phyloP scores from a whole-genome alignment of 2,888 invertebrate genomes.

The Rhamphomyia laevipes region DNA sequence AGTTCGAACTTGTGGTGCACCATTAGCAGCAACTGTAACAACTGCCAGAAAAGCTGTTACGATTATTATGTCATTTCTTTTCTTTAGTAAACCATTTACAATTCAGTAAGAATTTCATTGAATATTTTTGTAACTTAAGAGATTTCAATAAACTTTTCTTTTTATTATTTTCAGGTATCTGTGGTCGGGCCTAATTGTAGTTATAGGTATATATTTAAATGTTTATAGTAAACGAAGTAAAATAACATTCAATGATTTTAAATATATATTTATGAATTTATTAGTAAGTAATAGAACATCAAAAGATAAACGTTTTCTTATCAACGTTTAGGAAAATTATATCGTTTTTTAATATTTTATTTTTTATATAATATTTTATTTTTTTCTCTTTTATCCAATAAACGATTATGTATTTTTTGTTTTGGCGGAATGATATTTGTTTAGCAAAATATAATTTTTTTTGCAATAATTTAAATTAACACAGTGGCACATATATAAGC shows the following conservation, averaged over 20 bases:
- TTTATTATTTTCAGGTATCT: conserved; percentile 55
- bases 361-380: too few relatives aligned
- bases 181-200: conserved; percentile 82
- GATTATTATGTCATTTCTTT: conserved; percentile 81
- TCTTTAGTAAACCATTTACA: conserved; percentile 90
- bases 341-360: too few relatives aligned
- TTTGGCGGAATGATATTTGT: too few relatives aligned
- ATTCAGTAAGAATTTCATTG: conserved; percentile 59
- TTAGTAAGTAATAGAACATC: neutral
- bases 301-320: neutral
- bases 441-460: too few relatives aligned
- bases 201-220: conserved; percentile 89
- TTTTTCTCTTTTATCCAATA: too few relatives aligned
- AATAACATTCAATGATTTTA: conserved; percentile 27
- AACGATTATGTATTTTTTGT: too few relatives aligned
- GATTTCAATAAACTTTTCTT: neutral
- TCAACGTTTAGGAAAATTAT: neutral
- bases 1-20: conserved; percentile 80
- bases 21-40: conserved; percentile 86
- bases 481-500: too few relatives aligned
- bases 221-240: conserved; percentile 67
- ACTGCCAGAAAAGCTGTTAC: conserved; percentile 86
- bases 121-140: neutral
- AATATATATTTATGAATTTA: conserved; percentile 13
- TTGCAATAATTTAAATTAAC: too few relatives aligned